These are phyloP conservation scores for Ectropis grisescens DNA, from an alignment of 1,140 invertebrate species.

Conservation along the genomic window DNA sequence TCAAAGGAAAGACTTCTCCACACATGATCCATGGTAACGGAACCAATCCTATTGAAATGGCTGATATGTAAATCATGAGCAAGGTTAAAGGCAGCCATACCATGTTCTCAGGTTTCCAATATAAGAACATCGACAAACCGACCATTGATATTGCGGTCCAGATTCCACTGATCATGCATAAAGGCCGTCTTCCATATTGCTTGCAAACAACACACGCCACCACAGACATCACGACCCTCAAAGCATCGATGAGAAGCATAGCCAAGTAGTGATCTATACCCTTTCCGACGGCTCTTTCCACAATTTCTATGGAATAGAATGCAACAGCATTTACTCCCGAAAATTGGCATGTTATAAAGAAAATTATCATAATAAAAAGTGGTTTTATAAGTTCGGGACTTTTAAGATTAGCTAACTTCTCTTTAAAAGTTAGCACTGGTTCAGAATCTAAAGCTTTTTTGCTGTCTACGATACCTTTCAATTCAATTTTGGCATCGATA, in stretches of 20 bases:
- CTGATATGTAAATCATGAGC: slow-evolving; percentile 71
- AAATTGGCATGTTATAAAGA: slow-evolving; percentile 75
- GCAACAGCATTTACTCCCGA: slow-evolving; percentile 78
- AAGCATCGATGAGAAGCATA: slow-evolving; percentile 77
- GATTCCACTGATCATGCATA: slow-evolving; percentile 72
- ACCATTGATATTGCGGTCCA: slow-evolving; percentile 70
- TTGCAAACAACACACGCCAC: slow-evolving; percentile 73
- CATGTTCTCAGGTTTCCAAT: slow-evolving; percentile 39
- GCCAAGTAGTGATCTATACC: slow-evolving; percentile 72
- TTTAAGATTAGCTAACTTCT: slow-evolving; percentile 40
- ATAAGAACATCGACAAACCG: slow-evolving; percentile 56
- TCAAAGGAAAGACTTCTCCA: slow-evolving; percentile 75
- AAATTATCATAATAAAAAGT: slow-evolving; percentile 71
- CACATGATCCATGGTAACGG: slow-evolving; percentile 80
- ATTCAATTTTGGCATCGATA: slow-evolving; percentile 58
- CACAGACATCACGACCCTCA: slow-evolving; percentile 74
- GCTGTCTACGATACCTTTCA: slow-evolving; percentile 59
- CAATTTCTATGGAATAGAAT: slow-evolving; percentile 80
- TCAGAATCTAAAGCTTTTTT: slow-evolving; percentile 40
- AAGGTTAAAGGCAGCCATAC: slow-evolving; percentile 68
- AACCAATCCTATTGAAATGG: slow-evolving; percentile 72
- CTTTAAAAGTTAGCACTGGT: slow-evolving; percentile 33
- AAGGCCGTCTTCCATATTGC: slow-evolving; percentile 69
- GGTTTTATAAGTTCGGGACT: slow-evolving; percentile 70
- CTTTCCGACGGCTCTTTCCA: slow-evolving; percentile 67